These are phyloP conservation scores for Pristionchus japonicus DNA, from an alignment of 2,888 invertebrate species.

Conservation along the genomic window DNA sequence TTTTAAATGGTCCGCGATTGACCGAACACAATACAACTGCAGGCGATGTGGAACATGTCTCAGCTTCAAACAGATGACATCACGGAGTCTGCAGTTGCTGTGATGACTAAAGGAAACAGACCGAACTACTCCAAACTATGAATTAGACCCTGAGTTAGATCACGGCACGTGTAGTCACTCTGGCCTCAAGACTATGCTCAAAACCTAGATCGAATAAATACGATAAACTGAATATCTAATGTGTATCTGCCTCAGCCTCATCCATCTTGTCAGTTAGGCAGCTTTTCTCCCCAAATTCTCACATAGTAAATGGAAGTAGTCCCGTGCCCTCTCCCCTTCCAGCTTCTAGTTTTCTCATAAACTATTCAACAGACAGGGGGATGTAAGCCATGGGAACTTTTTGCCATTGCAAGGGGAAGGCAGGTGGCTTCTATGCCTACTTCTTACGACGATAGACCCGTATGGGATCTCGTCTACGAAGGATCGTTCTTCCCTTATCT, in stretches of 20 bases:
- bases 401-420: background rate
- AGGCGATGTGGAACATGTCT: slow-evolving; percentile 24
- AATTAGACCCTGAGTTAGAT: too few species aligned
- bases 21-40: background rate
- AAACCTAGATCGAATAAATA: background rate
- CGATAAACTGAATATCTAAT: background rate
- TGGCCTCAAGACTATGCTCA: too few species aligned
- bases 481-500: slow-evolving; percentile 10
- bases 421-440: background rate
- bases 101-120: background rate
- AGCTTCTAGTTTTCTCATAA: background rate
- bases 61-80: background rate
- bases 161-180: too few species aligned
- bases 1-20: background rate
- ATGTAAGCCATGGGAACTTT: background rate
- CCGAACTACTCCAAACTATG: too few species aligned
- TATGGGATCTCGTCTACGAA: background rate
- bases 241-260: background rate
- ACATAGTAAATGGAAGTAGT: background rate
- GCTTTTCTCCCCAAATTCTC: background rate
- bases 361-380: background rate
- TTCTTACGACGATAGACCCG: background rate
- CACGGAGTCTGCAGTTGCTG: background rate
- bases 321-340: slow-evolving; percentile 1
- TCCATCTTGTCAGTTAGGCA: background rate